These are phyloP conservation scores for Sylvilagus bachmani DNA, from an alignment of 2,113 vertebrate genomes.

Conservation along the genomic window DNA sequence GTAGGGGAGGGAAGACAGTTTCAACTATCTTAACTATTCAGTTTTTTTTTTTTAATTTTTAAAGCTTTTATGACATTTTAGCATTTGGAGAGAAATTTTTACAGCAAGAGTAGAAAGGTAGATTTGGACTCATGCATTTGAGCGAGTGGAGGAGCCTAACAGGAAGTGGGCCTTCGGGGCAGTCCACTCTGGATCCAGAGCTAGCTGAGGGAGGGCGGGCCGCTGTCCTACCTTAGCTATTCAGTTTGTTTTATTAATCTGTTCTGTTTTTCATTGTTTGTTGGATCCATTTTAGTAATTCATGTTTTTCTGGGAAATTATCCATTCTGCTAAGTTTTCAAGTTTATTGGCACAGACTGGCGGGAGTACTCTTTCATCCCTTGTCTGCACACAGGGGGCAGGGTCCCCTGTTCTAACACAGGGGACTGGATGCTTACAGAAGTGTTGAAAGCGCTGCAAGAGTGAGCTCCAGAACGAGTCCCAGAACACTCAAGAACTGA, in stretches of 20 bases:
- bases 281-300: not conserved
- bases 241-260: not conserved
- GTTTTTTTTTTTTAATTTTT: not conserved
- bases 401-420: not conserved
- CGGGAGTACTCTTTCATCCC: not conserved
- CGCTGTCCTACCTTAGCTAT: too few relatives aligned
- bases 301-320: conserved; percentile 37
- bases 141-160: too few relatives aligned
- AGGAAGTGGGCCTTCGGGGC: too few relatives aligned
- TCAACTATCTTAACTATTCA: not conserved
- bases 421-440: not conserved
- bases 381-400: not conserved
- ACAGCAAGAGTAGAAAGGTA: too few relatives aligned
- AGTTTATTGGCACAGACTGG: not conserved
- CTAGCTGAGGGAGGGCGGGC: too few relatives aligned
- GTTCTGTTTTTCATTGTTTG: not conserved
- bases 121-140: too few relatives aligned
- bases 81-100: too few relatives aligned
- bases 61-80: too few relatives aligned
- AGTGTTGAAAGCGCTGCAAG: not conserved
- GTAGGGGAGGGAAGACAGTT: not conserved
- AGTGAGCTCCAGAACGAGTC: not conserved
- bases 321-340: conserved; percentile 26
- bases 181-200: too few relatives aligned
- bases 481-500: not conserved